Percentiles rank a stretch among this genome's conserved stretches.
Conservation (phyloP, 2,888 invertebrate genomes). For the Rapana venosa region DNA sequence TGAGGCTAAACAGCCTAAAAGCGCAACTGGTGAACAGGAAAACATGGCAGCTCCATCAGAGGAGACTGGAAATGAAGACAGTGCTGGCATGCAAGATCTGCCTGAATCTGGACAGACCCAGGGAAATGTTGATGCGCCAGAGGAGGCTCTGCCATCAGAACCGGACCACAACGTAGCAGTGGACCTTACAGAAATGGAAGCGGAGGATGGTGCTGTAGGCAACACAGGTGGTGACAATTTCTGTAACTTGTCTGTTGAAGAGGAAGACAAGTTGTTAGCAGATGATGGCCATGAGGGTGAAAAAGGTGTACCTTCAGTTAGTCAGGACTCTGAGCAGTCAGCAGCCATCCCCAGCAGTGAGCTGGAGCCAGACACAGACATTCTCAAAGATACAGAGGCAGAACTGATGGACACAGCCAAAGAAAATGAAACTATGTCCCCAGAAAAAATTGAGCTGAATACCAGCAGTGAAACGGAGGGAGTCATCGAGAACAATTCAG, state of each 20-base stretch:
- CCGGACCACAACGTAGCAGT: background rate
- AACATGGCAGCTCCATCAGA: too few species aligned
- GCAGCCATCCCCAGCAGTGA: background rate
- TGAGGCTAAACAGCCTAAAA: too few species aligned
- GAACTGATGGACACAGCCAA: background rate
- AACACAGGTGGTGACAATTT: background rate
- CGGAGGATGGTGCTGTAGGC: background rate
- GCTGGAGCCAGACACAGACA: background rate
- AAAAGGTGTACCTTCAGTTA: background rate
- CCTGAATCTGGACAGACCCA: background rate
- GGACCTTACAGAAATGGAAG: background rate
- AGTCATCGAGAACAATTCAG: background rate
- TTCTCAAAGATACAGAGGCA: background rate
- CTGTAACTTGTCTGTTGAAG: background rate
- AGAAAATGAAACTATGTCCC: background rate
- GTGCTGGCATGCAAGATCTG: background rate
- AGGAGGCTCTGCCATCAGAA: background rate
- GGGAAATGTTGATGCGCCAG: background rate
- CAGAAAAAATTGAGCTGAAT: background rate
- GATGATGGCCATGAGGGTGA: background rate
- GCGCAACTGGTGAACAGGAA: background rate
- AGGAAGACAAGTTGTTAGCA: conserved; percentile 27
- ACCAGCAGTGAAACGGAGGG: background rate
- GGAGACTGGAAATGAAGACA: background rate
- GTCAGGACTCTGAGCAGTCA: background rate